These are phyloP conservation scores for Brachionus calyciflorus DNA, from an alignment of 1,140 invertebrate species.

Conservation along the genomic window DNA sequence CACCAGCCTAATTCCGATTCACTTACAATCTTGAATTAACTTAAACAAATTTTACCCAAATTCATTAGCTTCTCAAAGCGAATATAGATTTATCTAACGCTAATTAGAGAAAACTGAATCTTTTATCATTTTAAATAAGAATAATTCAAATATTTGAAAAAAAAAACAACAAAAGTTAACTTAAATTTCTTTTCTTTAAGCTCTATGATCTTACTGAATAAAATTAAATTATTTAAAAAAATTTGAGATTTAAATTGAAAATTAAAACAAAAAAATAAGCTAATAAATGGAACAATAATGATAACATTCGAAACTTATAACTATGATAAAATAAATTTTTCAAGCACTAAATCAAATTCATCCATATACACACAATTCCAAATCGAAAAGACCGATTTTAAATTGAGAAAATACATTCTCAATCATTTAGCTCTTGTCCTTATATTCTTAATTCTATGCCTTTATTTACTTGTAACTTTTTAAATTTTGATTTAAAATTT, in stretches of 20 bases:
- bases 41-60: no score
- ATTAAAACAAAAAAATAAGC: no score
- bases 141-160: no score
- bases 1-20: no score
- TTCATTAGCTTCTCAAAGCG: no score
- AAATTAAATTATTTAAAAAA: neutral
- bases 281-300: neutral
- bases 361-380: neutral
- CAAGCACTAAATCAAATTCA: neutral
- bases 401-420: neutral
- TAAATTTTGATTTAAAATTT: neutral
- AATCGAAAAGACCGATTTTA: slow-evolving; percentile 4
- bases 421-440: neutral
- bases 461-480: neutral
- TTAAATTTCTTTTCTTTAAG: no score
- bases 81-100: no score
- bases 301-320: neutral
- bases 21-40: no score
- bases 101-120: no score
- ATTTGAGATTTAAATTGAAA: neutral
- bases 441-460: neutral
- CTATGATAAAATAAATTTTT: slow-evolving; percentile 14
- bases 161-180: no score
- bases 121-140: no score
- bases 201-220: no score